phyloP scores from a whole-genome alignment of 2,113 vertebrate genomes.

The Bos indicus region DNA sequence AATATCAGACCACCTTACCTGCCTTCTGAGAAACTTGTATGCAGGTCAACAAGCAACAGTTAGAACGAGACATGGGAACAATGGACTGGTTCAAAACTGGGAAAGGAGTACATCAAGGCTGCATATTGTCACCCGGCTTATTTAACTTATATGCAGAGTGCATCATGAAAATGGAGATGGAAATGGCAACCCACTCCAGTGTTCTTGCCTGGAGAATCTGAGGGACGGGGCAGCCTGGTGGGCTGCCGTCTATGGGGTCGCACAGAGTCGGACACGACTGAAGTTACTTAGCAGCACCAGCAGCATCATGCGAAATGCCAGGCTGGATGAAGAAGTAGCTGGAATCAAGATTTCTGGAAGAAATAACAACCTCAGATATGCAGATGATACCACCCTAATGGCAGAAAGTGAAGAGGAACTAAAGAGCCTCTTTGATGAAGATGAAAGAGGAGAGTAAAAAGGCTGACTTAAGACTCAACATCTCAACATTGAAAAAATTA shows the following conservation, averaged over 20 bases:
- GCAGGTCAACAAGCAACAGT: not conserved
- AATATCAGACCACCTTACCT: not conserved
- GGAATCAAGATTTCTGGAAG: not conserved
- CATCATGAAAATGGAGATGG: not conserved
- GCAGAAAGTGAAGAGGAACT: not conserved
- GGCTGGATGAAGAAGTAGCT: not conserved
- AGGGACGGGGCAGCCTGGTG: not conserved
- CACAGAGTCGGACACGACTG: not conserved
- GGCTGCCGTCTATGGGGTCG: not conserved
- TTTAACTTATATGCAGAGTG: not conserved
- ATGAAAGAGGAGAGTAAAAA: not conserved
- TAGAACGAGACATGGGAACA: not conserved
- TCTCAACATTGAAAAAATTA: not conserved
- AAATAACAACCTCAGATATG: not conserved
- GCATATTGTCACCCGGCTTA: not conserved
- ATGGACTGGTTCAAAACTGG: not conserved
- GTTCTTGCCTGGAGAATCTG: not conserved
- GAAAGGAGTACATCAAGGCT: not conserved
- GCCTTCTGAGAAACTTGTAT: not conserved
- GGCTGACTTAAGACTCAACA: not conserved
- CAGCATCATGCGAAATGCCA: not conserved
- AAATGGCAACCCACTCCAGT: not conserved
- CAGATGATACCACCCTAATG: not conserved
- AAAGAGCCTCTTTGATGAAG: not conserved
- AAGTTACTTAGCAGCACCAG: not conserved